Base-by-base conservation (phyloP, 2,797 vertebrate genomes). In the Eulemur coronatus region DNA sequence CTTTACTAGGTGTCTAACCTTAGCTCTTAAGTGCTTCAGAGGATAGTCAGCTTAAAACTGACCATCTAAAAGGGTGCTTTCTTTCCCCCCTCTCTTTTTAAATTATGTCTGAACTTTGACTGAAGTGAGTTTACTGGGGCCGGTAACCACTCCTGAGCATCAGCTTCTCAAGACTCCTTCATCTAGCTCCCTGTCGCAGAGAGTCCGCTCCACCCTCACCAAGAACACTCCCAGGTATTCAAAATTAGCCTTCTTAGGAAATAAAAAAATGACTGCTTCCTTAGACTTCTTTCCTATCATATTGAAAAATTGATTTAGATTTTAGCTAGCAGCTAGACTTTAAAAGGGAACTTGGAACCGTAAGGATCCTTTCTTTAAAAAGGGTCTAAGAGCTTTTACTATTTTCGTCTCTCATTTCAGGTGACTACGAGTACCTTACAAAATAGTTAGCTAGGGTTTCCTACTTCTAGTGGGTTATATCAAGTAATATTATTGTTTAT, bases 81-180 rank as follows among this genome's bases (percentile, higher is more conserved):
- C 73, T 52, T 0, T 1, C 28, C 84, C 65, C 33, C 35, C 8
- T 0, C 14, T 43, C 52, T 69, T 67, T 82, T 86, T 73, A 97
- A 97, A 92, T 52, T 67, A 50, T 94, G 65, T 96, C 76, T 82
- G 22, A 92, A 57, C 84, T 95, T 70, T 94, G 13, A 93, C 90
- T 98, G 96, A 98, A 99, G 99, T 99, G 98, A 99, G 99, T 97
- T 99, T 99, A 78, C 98, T 99, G 84, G 99, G 99, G 11, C 99
- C 99, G 0, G 98, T 99, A 97, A 99, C 99, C 28, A 99, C 99
- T 65, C 99, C 99, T 0, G 99, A 99, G 78, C 99, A 99, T 94
- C 99, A 99, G 97, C 98, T 99, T 97, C 98, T 97, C 98, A 99
- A 99, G 98, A 99, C 99, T 0, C 99, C 99, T 0, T 99, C 99